A percentile compares a stretch with the other conserved stretches of the same genome.
Conservation (phyloP, 2,113 vertebrate species). For the Triplophysa siluroides region DNA sequence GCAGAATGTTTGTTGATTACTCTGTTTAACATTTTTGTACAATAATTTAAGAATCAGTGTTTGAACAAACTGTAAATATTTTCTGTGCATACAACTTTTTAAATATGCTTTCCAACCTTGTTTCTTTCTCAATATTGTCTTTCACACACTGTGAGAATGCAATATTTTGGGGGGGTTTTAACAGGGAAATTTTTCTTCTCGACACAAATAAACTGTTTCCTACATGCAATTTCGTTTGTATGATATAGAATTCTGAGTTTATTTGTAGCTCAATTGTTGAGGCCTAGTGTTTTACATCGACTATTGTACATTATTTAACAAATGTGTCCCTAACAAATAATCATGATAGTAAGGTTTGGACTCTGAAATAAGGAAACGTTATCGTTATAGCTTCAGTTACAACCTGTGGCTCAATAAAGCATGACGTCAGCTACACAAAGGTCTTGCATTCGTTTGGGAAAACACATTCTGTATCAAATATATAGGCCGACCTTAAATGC, state of each 20-base stretch:
- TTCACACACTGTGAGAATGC: not conserved
- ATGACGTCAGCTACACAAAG: too few species aligned
- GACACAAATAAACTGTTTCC: constrained; percentile 1
- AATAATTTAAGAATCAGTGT: constrained; percentile 26
- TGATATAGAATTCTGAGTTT: not conserved
- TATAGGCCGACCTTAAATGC: not conserved
- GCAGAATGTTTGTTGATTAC: constrained; percentile 30
- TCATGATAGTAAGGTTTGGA: not conserved
- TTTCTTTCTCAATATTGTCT: not conserved
- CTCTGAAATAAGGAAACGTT: too few species aligned
- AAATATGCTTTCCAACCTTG: not conserved
- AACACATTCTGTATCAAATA: not conserved
- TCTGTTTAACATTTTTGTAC: constrained; percentile 53
- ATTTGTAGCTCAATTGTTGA: not conserved
- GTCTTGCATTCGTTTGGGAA: too few species aligned
- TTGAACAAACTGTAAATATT: constrained; percentile 48
- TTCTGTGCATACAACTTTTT: not conserved
- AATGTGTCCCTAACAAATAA: too few species aligned
- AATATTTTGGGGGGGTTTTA: not conserved
- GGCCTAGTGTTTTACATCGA: not conserved
- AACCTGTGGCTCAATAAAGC: too few species aligned
- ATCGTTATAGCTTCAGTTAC: too few species aligned
- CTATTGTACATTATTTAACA: too few species aligned
- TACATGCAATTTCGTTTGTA: not conserved
- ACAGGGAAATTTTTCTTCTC: not conserved